Evolutionary conservation across 2,888 invertebrate species (phyloP), one percentile per base, ranked within the genome.

Genomic region (Lasioglossum morio): DNA sequence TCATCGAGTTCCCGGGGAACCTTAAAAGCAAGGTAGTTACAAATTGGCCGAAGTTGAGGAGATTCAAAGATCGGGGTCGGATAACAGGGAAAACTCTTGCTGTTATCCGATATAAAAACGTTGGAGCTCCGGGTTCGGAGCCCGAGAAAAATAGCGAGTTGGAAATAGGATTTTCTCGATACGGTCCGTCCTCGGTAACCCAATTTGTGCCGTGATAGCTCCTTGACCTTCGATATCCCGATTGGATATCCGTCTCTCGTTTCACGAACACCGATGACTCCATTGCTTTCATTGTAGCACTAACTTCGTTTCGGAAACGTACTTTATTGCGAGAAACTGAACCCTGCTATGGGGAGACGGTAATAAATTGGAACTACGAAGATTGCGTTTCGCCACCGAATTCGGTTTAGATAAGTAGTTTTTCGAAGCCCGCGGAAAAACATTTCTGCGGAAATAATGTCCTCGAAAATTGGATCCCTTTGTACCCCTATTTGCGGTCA

Each of bases 191-290:
- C 83, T 72, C 77, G 84, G 87, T 91, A 91, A 91, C 91, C 87
- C 91, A 91, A 90, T 91, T 91, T 91, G 90, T 85, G 88, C 88
- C 79, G 81, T 88, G 91, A 89, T 88, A 86, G 90, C 88, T 89
- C 88, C 91, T 90, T 91, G 91, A 90, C 90, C 90, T 90, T 90
- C 91, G 90, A 89, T 89, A 91, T 88, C 91, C 87, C 88, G 87
- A 89, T 91, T 90, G 90, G 91, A 88, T 91, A 91, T 91, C 89
- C 90, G 86, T 91, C 89, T 89, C 85, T 74, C 82, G 90, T 86
- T 90, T 79, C 84, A 76, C 83, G 82, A 70, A 79, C 60, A 30
- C 66, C 78, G 81, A 86, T 77, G 83, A 81, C 83, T 87, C 66
- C 66, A 66, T 79, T 81, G 72, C 87, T 87, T 87, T 81, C 81